phyloP scores from a whole-genome alignment of 2,888 invertebrate genomes.

The Gastrophysa polygoni region DNA sequence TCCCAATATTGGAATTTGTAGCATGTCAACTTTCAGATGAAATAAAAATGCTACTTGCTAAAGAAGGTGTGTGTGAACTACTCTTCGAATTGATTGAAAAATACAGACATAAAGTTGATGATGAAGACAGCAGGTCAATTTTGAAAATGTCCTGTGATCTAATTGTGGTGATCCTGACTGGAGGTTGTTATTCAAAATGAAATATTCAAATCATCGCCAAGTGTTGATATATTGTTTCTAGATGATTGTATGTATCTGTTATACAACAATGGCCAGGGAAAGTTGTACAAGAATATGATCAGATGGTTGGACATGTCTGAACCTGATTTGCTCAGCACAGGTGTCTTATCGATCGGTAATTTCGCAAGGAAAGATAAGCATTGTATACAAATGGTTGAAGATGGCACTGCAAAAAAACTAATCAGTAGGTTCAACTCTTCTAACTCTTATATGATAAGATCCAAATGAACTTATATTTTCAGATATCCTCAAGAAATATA shows the following conservation, averaged over 20 bases:
- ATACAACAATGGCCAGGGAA: constrained; percentile 77
- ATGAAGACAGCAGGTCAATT: constrained; percentile 70
- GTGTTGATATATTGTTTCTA: too few species aligned
- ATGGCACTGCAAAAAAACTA: constrained; percentile 75
- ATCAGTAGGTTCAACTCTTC: constrained; percentile 63
- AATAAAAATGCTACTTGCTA: constrained; percentile 77
- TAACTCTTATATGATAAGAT: too few species aligned
- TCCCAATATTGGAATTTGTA: background rate
- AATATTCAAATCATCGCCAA: background rate
- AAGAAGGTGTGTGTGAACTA: constrained; percentile 76
- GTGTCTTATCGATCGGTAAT: constrained; percentile 85
- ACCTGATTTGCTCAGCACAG: constrained; percentile 79
- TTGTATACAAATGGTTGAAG: constrained; percentile 81
- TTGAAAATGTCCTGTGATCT: constrained; percentile 87
- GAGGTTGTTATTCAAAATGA: constrained; percentile 64
- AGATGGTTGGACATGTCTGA: constrained; percentile 78
- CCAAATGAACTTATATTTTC: constrained; percentile 28
- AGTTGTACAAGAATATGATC: constrained; percentile 73
- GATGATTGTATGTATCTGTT: constrained; percentile 87
- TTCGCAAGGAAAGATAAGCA: constrained; percentile 87
- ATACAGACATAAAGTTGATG: constrained; percentile 66
- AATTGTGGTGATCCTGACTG: constrained; percentile 82
- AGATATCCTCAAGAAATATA: constrained; percentile 62
- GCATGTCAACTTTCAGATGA: constrained; percentile 65
- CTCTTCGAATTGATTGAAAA: constrained; percentile 76